These are phyloP conservation scores for Tigriopus californicus DNA, from an alignment of 2,888 invertebrate genomes.

Conservation along the genomic window DNA sequence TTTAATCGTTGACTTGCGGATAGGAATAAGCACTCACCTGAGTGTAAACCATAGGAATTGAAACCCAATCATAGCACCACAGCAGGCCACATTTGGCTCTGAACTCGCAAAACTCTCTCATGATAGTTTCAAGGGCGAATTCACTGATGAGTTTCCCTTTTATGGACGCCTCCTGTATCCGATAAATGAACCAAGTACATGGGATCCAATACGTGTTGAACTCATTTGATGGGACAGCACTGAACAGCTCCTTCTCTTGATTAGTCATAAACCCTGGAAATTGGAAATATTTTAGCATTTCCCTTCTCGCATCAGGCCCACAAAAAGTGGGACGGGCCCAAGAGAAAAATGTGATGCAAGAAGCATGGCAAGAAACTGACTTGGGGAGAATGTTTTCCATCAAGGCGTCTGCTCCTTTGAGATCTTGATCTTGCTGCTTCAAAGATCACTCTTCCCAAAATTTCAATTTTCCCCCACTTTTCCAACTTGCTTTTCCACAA, in stretches of 20 bases:
- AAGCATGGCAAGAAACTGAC: too few relatives aligned
- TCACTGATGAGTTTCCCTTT: constrained; percentile 36
- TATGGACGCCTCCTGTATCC: constrained; percentile 34
- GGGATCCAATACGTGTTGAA: constrained; percentile 47
- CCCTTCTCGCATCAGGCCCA: too few relatives aligned
- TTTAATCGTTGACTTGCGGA: too few relatives aligned
- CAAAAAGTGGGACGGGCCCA: too few relatives aligned
- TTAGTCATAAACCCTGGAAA: constrained; percentile 33
- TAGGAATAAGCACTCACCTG: constrained; percentile 28
- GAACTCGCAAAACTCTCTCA: constrained; percentile 40
- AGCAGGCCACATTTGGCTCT: constrained; percentile 38
- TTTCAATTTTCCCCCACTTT: too few relatives aligned
- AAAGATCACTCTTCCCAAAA: too few relatives aligned
- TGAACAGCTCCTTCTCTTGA: constrained; percentile 36
- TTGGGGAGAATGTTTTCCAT: too few relatives aligned
- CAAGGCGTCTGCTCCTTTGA: too few relatives aligned
- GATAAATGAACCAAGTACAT: constrained; percentile 36
- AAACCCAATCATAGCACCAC: constrained; percentile 45
- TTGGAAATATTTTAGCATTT: too few relatives aligned
- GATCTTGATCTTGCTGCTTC: too few relatives aligned
- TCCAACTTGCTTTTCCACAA: too few relatives aligned
- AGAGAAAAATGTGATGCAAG: too few relatives aligned
- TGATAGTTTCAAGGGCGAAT: constrained; percentile 36
- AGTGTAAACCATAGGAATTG: constrained; percentile 42
- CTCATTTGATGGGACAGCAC: constrained; percentile 38